Conservation (phyloP, 2,113 vertebrate species). For the Pedionomus torquatus region DNA sequence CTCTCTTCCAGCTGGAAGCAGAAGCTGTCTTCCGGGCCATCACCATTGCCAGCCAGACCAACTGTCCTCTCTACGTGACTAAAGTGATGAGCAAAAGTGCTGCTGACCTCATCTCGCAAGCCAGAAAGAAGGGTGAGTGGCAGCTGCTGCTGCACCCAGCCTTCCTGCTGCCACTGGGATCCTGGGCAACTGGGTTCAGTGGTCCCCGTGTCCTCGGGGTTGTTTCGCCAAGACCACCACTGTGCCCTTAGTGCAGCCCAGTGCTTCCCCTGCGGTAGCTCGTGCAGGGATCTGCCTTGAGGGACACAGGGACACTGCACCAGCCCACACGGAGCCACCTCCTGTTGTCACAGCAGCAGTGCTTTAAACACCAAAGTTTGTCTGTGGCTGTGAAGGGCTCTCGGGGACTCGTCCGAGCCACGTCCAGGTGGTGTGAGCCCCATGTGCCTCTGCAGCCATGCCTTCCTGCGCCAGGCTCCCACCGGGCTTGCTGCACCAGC, state of each 20-base stretch:
- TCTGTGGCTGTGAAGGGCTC: not conserved
- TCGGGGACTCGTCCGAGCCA: rapidly evolving
- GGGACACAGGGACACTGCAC: not conserved
- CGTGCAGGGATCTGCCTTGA: not conserved
- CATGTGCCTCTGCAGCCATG: not conserved
- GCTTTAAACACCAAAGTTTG: not conserved
- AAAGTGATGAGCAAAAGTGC: constrained; percentile 99
- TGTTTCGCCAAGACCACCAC: not conserved
- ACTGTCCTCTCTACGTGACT: constrained; percentile 96
- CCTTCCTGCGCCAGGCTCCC: rapidly evolving
- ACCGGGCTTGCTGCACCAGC: not conserved
- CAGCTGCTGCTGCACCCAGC: not conserved
- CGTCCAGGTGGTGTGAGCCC: not conserved
- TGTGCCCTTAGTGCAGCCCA: not conserved
- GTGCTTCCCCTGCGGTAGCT: not conserved
- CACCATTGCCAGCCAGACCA: constrained; percentile 97
- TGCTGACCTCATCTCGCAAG: constrained; percentile 96
- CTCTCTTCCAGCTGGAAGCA: constrained; percentile 87
- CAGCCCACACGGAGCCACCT: not conserved
- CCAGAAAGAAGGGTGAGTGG: constrained; percentile 91
- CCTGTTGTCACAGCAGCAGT: not conserved
- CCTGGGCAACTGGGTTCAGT: not conserved
- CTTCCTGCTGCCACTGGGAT: not conserved
- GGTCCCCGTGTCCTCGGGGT: not conserved
- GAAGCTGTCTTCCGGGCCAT: constrained; percentile 96